Evolutionary conservation across 1,140 invertebrate species (phyloP), one percentile per base, ranked within the genome.

Genomic region (Zaprionus camerounensis): DNA sequence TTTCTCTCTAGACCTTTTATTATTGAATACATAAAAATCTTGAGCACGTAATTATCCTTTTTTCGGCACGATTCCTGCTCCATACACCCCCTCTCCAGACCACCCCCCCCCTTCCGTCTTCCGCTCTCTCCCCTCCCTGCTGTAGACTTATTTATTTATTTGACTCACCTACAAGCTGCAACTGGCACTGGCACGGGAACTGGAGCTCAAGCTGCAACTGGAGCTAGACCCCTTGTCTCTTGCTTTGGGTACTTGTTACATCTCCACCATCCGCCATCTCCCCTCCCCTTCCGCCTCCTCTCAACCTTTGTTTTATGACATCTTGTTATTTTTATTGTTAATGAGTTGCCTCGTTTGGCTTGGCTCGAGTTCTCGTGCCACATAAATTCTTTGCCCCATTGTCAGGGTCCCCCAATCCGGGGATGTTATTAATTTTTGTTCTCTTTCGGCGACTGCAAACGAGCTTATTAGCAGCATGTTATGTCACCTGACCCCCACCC

Each of bases 301-400:
- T 7, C 6, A 1, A n/a, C 3, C 73, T 73, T 61, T 79, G 63
- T 83, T 87, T 81, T 83, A 87, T 87, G 83, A 83, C 84, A 83
- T 87, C 84, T 87, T 87, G 83, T 87, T 87, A 87, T 82, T 87
- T 87, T 83, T 83, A 87, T 87, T 87, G 80, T 87, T 83, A 87
- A 88, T 88, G 80, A 88, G 83, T 87, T 87, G 84, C 69, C 31
- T n/a, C 22, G 58, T 58, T 3, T 26, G 24, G 15, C 17, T 59
- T 26, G n/a, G 51, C 51, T 12, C 41, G 41, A 13, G 59, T 59
- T 26, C 53, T 61, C 44, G 26, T 56, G 64, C 72, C 49, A 62
- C 78, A 80, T 78, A 80, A 76, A 75, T 75, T 65, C 31, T 61
- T 46, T 66, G n/a, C 56, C 66, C 61, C 57, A 67, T 65, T 78